Percentiles rank a stretch among this genome's conserved stretches.
Evolutionary conservation across 1,140 invertebrate species (phyloP).

Genomic region (Drosophila sucinea): DNA sequence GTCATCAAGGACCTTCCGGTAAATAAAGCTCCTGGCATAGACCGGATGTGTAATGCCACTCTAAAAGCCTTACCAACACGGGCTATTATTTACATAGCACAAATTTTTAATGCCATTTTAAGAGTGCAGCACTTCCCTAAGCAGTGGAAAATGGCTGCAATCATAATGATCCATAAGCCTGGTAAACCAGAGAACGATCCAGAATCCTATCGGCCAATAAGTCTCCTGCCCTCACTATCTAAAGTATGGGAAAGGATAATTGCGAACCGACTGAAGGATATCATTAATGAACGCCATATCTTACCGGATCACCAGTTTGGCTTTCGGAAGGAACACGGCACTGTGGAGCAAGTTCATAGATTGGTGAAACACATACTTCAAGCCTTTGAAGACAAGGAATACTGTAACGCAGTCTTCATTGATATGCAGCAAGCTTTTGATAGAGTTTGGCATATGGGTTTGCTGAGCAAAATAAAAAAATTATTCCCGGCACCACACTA

Average conservation of each 20-base stretch:
- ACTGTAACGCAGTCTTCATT: slow-evolving; percentile 30
- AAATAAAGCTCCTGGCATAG: slow-evolving; percentile 8
- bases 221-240: too few species aligned
- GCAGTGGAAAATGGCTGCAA: too few species aligned
- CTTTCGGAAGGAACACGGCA: too few species aligned
- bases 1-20: not conserved
- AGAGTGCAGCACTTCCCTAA: too few species aligned
- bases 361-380: slow-evolving; percentile 6
- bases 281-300: not conserved
- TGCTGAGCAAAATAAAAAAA: not conserved
- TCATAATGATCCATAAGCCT: too few species aligned
- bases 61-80: slow-evolving; percentile 5
- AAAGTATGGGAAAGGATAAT: slow-evolving; percentile 26
- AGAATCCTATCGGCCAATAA: too few species aligned
- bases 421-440: slow-evolving; percentile 32
- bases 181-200: too few species aligned
- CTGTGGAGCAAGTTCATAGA: too few species aligned
- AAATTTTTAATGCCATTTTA: too few species aligned
- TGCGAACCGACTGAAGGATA: slow-evolving; percentile 6
- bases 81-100: too few species aligned
- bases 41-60: slow-evolving; percentile 9
- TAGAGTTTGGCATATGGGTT: slow-evolving; percentile 17
- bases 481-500: not conserved
- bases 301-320: too few species aligned
- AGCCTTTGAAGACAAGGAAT: slow-evolving; percentile 29